phyloP scores from a whole-genome alignment of 2,888 invertebrate species.

The Rotaria macrura region DNA sequence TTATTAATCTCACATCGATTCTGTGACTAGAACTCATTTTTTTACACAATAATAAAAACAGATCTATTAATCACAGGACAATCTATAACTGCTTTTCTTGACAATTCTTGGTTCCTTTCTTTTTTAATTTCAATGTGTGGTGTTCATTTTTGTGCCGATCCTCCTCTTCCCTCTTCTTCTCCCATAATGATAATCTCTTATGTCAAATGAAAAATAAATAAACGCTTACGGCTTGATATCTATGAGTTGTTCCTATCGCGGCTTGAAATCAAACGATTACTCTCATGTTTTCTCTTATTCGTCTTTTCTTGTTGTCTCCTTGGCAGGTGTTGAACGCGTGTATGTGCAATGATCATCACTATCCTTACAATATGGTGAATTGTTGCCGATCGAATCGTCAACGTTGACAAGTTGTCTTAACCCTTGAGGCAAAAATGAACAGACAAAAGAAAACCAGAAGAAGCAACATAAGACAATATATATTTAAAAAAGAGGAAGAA shows the following conservation, averaged over 20 bases:
- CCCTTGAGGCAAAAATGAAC: background rate
- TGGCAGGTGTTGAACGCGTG: background rate
- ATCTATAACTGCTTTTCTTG: conserved; percentile 3
- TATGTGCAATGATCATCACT: conserved; percentile 7
- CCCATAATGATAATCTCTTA: background rate
- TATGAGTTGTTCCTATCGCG: background rate
- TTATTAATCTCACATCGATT: conserved; percentile 8
- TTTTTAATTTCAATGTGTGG: background rate
- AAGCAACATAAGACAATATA: background rate
- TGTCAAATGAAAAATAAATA: conserved; percentile 15
- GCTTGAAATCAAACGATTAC: background rate
- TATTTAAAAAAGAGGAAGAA: background rate
- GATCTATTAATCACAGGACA: background rate
- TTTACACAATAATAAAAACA: background rate
- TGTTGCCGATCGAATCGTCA: conserved; percentile 4
- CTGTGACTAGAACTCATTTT: conserved; percentile 7
- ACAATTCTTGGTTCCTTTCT: background rate
- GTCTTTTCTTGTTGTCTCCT: background rate
- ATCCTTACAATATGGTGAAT: background rate
- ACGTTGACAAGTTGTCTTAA: background rate
- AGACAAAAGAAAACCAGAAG: background rate
- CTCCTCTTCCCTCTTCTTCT: background rate
- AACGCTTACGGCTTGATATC: background rate
- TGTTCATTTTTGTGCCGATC: background rate
- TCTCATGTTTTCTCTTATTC: background rate